These are phyloP conservation scores for Perdita meconis DNA, from an alignment of 2,888 invertebrate genomes.

Conservation along the genomic window DNA sequence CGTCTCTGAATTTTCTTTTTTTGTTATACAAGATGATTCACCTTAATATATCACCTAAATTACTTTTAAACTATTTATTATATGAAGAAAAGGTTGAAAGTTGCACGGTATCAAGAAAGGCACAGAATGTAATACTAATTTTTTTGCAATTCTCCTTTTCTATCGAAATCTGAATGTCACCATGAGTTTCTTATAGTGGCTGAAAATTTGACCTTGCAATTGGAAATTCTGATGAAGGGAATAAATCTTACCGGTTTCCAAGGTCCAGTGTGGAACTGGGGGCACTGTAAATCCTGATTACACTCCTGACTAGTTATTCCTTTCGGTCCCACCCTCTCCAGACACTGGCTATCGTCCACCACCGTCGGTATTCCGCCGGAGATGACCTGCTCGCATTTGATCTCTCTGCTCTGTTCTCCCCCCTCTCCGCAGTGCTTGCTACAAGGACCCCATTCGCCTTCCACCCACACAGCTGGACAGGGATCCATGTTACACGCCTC, in stretches of 20 bases:
- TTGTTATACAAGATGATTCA: too few relatives aligned
- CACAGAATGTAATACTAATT: too few relatives aligned
- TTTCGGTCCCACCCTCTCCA: constrained; percentile 88
- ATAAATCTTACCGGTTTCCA: constrained; percentile 92
- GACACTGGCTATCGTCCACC: constrained; percentile 91
- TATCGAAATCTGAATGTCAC: too few relatives aligned
- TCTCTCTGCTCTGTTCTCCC: constrained; percentile 89
- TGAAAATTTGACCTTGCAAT: too few relatives aligned
- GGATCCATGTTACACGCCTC: constrained; percentile 91
- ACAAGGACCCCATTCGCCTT: constrained; percentile 92
- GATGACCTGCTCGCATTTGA: constrained; percentile 93
- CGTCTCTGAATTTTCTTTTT: too few relatives aligned
- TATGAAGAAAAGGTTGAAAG: too few relatives aligned
- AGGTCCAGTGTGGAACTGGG: constrained; percentile 93
- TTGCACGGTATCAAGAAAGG: too few relatives aligned
- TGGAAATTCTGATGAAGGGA: background rate
- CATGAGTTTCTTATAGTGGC: too few relatives aligned
- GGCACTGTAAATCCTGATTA: constrained; percentile 91
- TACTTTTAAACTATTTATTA: too few relatives aligned
- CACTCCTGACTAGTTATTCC: constrained; percentile 90
- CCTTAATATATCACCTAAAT: too few relatives aligned
- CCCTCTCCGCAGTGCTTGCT: constrained; percentile 92
- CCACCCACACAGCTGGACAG: constrained; percentile 93
- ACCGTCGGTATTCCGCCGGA: constrained; percentile 89
- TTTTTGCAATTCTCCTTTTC: too few relatives aligned